A percentile compares a stretch with the other conserved stretches of the same genome.
These are phyloP conservation scores for Potamarius usumacintae DNA, from an alignment of 2,113 vertebrate species.

Conservation along the genomic window DNA sequence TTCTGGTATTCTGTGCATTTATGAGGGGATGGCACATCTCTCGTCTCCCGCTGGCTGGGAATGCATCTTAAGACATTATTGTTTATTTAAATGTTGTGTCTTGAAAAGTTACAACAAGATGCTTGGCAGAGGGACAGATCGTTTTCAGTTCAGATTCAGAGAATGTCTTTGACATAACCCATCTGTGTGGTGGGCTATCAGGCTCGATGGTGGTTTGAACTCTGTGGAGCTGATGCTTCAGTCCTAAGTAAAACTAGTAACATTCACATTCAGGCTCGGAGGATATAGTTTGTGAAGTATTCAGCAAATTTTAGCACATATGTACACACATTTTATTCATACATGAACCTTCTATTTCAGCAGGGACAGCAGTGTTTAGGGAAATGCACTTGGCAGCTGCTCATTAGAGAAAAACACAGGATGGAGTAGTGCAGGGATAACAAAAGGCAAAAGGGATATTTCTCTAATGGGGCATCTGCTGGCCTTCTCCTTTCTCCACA, in stretches of 20 bases:
- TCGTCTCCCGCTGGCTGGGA: conserved; percentile 59
- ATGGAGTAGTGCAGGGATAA: conserved; percentile 56
- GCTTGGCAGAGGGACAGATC: conserved; percentile 61
- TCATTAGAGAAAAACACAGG: conserved; percentile 56
- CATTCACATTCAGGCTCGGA: conserved; percentile 61
- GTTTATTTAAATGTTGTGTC: conserved; percentile 74
- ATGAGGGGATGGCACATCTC: conserved; percentile 53
- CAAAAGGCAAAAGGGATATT: conserved; percentile 62
- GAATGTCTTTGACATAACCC: conserved; percentile 74
- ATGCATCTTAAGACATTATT: conserved; percentile 55
- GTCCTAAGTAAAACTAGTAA: conserved; percentile 49
- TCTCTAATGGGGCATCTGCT: conserved; percentile 68
- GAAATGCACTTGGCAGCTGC: conserved; percentile 56
- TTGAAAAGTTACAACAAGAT: conserved; percentile 62
- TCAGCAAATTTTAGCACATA: conserved; percentile 41
- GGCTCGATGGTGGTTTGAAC: conserved; percentile 54
- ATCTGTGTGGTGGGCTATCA: conserved; percentile 64
- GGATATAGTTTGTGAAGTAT: conserved; percentile 55
- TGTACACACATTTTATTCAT: background rate
- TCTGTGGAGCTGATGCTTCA: conserved; percentile 41
- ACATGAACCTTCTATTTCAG: background rate
- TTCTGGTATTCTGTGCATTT: conserved; percentile 45
- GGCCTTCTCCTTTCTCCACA: conserved; percentile 41
- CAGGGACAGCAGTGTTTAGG: background rate
- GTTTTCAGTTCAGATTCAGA: conserved; percentile 70